Percentiles rank a stretch among this genome's conserved stretches.
phyloP scores from a whole-genome alignment of 2,113 vertebrate species.

The Meleagris gallopavo region DNA sequence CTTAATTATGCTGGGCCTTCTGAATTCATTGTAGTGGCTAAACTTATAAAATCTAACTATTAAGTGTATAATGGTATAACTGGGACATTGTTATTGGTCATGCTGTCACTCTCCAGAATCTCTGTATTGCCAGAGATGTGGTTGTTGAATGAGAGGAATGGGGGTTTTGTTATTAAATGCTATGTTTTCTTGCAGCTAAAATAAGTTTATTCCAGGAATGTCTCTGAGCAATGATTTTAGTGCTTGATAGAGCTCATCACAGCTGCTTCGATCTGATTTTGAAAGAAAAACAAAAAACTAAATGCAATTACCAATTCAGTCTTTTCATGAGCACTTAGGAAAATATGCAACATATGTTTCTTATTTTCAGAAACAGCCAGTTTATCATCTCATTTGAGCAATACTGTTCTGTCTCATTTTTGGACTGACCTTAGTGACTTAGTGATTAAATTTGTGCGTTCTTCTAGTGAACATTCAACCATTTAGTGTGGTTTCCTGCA shows the following conservation, averaged over 20 bases:
- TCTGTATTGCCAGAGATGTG: neutral
- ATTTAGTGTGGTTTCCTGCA: neutral
- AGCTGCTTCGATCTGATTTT: neutral
- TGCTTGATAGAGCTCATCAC: neutral
- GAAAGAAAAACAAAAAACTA: neutral
- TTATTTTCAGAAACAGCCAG: fast-evolving
- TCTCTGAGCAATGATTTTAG: neutral
- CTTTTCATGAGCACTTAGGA: neutral
- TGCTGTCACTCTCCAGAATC: neutral
- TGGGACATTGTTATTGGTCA: neutral
- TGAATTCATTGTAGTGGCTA: neutral
- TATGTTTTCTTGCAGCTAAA: neutral
- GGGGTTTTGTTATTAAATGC: neutral
- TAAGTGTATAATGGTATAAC: neutral
- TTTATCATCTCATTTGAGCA: neutral
- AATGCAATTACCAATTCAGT: neutral
- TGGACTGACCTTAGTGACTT: neutral
- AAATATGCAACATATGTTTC: neutral
- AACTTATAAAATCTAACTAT: neutral
- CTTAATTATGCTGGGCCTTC: neutral
- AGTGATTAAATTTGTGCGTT: neutral
- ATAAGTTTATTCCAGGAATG: neutral
- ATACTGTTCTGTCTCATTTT: neutral
- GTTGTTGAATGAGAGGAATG: neutral
- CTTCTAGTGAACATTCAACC: neutral